A percentile compares a stretch with the other conserved stretches of the same genome.
Evolutionary conservation across 1,140 invertebrate species (phyloP).

Genomic region (Chymomyza costata): DNA sequence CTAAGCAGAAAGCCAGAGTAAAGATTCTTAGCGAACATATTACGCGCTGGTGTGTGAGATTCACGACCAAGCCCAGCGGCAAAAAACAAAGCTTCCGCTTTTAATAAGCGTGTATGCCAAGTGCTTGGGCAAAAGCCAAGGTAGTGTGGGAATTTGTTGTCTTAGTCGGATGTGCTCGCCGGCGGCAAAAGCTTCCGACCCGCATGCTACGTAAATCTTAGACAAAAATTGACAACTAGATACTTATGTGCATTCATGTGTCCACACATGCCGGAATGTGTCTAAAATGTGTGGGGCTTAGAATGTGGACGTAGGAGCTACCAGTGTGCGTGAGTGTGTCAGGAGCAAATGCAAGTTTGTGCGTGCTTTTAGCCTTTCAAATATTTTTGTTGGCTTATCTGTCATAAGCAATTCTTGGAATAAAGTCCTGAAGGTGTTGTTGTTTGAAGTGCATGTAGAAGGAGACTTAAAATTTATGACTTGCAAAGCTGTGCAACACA

Average conservation of each 20-base stretch:
- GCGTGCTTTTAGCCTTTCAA: neutral
- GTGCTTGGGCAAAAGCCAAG: slow-evolving; percentile 3
- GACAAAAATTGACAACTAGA: slow-evolving; percentile 50
- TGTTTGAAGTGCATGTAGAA: no score
- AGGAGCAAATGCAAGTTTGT: slow-evolving; percentile 5
- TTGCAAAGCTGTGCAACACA: no score
- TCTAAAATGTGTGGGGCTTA: no score
- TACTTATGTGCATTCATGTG: slow-evolving; percentile 39
- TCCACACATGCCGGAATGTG: slow-evolving; percentile 5
- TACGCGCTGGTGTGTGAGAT: no score
- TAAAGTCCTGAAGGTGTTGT: slow-evolving; percentile 43
- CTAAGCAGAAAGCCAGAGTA: no score
- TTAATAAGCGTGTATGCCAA: slow-evolving; percentile 51
- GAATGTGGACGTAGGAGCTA: no score
- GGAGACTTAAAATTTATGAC: no score
- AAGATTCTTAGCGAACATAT: no score
- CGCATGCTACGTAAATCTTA: slow-evolving; percentile 53
- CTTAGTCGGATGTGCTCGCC: slow-evolving; percentile 45
- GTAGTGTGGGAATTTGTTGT: neutral
- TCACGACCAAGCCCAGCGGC: no score
- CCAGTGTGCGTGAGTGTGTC: slow-evolving; percentile 3
- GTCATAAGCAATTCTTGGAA: slow-evolving; percentile 45
- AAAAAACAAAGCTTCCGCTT: slow-evolving; percentile 49
- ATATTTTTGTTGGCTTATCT: slow-evolving; percentile 14
- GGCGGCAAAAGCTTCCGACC: slow-evolving; percentile 25